Percentiles rank a stretch among this genome's conserved stretches.
phyloP scores from a whole-genome alignment of 1,140 invertebrate species.

The Portunus trituberculatus region DNA sequence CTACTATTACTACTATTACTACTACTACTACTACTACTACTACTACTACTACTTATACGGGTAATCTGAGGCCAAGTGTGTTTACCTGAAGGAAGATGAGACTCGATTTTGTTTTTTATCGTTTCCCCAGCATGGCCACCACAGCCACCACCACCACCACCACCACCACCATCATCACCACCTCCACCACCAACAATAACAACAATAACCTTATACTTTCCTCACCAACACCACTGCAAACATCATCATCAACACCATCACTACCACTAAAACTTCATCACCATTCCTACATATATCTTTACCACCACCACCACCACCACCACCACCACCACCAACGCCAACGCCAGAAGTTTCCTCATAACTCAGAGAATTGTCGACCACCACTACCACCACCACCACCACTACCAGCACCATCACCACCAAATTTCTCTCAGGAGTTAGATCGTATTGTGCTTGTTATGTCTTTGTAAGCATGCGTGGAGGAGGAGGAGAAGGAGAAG shows the following conservation, averaged over 20 bases:
- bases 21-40: slow-evolving; percentile 22
- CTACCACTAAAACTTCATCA: too few relatives aligned
- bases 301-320: too few relatives aligned
- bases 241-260: too few relatives aligned
- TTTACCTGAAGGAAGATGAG: not conserved
- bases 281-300: too few relatives aligned
- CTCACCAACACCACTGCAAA: not conserved
- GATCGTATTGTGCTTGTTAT: too few relatives aligned
- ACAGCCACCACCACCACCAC: not conserved
- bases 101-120: not conserved
- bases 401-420: not conserved
- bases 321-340: not conserved
- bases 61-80: too few relatives aligned
- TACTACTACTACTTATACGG: not conserved
- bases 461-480: too few relatives aligned
- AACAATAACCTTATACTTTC: too few relatives aligned
- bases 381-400: not conserved
- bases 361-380: not conserved
- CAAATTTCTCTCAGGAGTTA: too few relatives aligned
- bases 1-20: slow-evolving; percentile 5
- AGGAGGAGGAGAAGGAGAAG: too few relatives aligned
- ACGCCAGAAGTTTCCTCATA: not conserved
- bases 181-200: too few relatives aligned
- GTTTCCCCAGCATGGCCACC: not conserved
- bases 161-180: too few relatives aligned